Percentiles rank a stretch among this genome's conserved stretches.
Conservation (phyloP, 2,113 vertebrate species). For the Chlorodrepanis virens region DNA sequence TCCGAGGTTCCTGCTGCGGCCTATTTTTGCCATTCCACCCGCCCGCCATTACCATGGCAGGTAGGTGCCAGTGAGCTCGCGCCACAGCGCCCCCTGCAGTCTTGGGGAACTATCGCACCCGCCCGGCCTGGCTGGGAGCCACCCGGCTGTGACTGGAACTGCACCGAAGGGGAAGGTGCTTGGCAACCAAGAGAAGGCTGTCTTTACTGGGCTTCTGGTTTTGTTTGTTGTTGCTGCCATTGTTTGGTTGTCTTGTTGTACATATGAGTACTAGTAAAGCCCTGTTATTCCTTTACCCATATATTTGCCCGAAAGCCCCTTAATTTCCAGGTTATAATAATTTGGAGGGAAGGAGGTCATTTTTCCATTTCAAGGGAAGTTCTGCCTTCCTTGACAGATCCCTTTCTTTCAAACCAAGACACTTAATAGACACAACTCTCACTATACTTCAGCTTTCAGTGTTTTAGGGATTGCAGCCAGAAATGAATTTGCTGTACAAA, state of each 20-base stretch:
- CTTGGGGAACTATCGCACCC: fast-evolving
- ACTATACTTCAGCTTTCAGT: not conserved
- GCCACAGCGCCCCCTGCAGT: not conserved
- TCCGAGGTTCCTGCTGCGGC: not conserved
- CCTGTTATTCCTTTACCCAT: not conserved
- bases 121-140: not conserved
- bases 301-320: not conserved
- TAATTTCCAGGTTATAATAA: not conserved
- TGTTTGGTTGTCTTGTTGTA: not conserved
- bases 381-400: not conserved
- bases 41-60: fast-evolving
- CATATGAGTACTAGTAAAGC: not conserved
- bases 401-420: not conserved
- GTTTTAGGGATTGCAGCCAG: not conserved
- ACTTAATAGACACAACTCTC: not conserved
- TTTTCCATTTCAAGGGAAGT: not conserved
- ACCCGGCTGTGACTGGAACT: fast-evolving
- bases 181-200: fast-evolving
- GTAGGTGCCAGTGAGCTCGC: fast-evolving
- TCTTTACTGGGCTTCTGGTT: not conserved
- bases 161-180: fast-evolving
- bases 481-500: not conserved
- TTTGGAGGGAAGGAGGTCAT: not conserved
- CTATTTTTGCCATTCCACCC: not conserved
- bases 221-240: too few relatives aligned